These are phyloP conservation scores for Nicator chloris DNA, from an alignment of 2,113 vertebrate genomes.

Conservation along the genomic window DNA sequence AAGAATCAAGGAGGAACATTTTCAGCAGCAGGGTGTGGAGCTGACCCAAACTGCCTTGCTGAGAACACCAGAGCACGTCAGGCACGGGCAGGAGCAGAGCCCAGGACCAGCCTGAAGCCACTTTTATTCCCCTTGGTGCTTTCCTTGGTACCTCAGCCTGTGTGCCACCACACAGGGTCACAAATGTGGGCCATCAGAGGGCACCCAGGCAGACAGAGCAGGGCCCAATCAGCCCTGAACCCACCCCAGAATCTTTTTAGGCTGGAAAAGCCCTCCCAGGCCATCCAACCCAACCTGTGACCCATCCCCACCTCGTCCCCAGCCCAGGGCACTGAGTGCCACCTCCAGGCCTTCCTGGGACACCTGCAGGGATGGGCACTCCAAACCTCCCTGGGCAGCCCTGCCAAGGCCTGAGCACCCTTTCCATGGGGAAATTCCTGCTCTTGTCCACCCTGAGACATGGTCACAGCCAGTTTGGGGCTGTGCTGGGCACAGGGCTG, in stretches of 20 bases:
- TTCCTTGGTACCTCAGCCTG: background rate
- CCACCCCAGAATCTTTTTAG: background rate
- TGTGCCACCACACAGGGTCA: background rate
- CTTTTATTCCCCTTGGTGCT: background rate
- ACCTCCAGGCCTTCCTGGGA: accelerated
- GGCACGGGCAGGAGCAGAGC: background rate
- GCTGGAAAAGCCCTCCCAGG: background rate
- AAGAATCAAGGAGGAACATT: background rate
- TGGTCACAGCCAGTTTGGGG: too few relatives aligned
- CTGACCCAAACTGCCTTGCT: background rate
- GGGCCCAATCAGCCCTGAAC: background rate
- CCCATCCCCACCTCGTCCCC: accelerated
- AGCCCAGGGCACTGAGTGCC: background rate
- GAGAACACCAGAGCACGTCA: background rate
- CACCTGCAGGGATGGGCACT: too few relatives aligned
- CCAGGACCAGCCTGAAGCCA: background rate
- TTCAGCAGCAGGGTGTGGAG: background rate
- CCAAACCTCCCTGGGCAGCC: too few relatives aligned
- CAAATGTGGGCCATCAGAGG: background rate
- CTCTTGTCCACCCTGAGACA: too few relatives aligned
- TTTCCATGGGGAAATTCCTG: too few relatives aligned
- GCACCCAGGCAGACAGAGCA: too few relatives aligned
- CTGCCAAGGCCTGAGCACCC: too few relatives aligned
- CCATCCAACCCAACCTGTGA: background rate
- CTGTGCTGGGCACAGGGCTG: too few relatives aligned